Evolutionary conservation across 2,113 vertebrate species (phyloP).

Genomic region (Turnix velox): DNA sequence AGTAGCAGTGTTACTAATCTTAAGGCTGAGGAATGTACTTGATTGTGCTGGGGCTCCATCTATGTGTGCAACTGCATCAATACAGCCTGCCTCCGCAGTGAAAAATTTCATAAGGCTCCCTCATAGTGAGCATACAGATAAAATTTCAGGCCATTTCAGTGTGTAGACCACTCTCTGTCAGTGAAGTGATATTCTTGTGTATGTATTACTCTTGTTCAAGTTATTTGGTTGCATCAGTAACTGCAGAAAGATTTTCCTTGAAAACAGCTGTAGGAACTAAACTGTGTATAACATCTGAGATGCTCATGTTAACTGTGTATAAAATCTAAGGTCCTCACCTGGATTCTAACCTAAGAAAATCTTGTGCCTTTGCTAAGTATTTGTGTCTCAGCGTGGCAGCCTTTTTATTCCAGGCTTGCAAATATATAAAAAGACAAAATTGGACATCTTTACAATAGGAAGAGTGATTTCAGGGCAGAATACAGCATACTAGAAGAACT

Average conservation of each 20-base stretch:
- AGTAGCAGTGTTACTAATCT: background rate
- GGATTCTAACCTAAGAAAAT: background rate
- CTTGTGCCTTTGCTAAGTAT: background rate
- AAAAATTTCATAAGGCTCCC: background rate
- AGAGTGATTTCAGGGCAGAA: conserved; percentile 73
- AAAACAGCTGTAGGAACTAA: background rate
- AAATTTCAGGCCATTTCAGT: background rate
- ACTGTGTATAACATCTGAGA: background rate
- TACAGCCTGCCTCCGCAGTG: background rate
- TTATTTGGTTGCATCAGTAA: background rate
- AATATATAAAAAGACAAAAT: conserved; percentile 82
- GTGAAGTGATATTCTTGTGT: background rate
- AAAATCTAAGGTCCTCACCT: background rate
- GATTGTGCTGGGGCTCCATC: background rate
- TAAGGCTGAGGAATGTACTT: background rate
- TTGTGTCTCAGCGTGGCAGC: background rate
- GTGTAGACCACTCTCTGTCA: background rate
- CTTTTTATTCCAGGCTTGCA: conserved; percentile 75
- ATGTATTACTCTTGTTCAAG: background rate
- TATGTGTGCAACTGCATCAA: background rate
- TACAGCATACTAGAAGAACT: conserved; percentile 77
- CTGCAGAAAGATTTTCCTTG: background rate
- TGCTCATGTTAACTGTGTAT: background rate
- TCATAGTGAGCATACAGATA: background rate
- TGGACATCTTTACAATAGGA: conserved; percentile 76